These are phyloP conservation scores for Scrobipalpa costella DNA, from an alignment of 2,888 invertebrate species.

Conservation along the genomic window DNA sequence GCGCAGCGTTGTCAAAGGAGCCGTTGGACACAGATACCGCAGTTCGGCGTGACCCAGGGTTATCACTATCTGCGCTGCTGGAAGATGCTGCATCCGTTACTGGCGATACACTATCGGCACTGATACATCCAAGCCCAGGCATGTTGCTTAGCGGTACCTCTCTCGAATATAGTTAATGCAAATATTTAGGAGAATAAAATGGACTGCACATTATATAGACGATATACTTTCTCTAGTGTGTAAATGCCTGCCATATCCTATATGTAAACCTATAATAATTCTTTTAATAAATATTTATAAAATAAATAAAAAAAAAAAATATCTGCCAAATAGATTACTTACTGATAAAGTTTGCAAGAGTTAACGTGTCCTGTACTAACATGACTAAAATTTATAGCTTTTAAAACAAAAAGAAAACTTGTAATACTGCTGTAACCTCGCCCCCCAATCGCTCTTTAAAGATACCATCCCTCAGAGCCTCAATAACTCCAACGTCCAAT, in stretches of 20 bases:
- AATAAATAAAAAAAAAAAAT: too few relatives aligned
- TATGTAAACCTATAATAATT: too few relatives aligned
- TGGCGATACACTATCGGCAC: constrained; percentile 43
- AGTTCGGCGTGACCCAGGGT: constrained; percentile 55
- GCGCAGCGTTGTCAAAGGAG: constrained; percentile 59
- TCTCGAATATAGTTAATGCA: too few relatives aligned
- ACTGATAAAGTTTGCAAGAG: too few relatives aligned
- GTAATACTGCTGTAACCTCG: neutral
- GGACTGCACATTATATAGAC: too few relatives aligned
- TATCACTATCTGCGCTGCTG: constrained; percentile 45
- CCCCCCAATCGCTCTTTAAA: constrained; percentile 14
- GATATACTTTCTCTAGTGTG: too few relatives aligned
- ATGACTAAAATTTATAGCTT: too few relatives aligned
- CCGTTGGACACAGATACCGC: constrained; percentile 56
- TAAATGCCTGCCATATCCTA: too few relatives aligned
- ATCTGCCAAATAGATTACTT: too few relatives aligned
- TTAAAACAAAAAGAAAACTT: neutral
- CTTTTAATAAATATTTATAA: too few relatives aligned
- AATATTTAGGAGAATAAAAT: neutral
- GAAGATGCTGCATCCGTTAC: constrained; percentile 59
- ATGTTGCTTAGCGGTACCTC: neutral
- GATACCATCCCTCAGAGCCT: constrained; percentile 12
- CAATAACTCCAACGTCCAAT: constrained; percentile 12
- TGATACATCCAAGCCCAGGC: constrained; percentile 1
- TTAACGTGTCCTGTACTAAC: too few relatives aligned